These are phyloP conservation scores for Myotis lucifugus DNA, from an alignment of 2,113 vertebrate species.

Conservation along the genomic window DNA sequence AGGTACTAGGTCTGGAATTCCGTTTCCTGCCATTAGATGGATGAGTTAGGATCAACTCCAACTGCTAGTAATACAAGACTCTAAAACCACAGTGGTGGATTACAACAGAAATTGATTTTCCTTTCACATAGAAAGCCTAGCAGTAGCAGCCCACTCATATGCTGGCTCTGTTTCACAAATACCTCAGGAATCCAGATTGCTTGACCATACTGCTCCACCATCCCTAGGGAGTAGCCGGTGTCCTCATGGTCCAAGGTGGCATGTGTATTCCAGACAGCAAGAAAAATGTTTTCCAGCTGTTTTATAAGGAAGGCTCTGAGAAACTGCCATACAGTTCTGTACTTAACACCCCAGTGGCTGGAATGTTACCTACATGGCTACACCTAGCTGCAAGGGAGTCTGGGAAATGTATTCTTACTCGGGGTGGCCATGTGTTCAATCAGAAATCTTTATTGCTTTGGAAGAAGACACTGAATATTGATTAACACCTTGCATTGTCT, in stretches of 20 bases:
- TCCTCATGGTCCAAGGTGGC: background rate
- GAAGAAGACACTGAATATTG: background rate
- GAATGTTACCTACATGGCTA: background rate
- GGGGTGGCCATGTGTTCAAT: background rate
- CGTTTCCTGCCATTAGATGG: background rate
- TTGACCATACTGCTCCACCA: background rate
- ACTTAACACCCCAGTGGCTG: background rate
- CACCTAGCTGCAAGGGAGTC: background rate
- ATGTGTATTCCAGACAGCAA: background rate
- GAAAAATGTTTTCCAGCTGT: background rate
- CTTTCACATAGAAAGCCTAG: background rate
- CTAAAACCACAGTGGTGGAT: background rate
- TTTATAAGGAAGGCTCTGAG: background rate
- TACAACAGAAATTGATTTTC: background rate
- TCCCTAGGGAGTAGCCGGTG: background rate
- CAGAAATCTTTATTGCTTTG: background rate
- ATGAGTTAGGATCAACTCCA: conserved; percentile 4
- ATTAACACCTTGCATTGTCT: background rate
- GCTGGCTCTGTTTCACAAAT: background rate
- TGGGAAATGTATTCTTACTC: background rate
- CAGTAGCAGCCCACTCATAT: background rate
- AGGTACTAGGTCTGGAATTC: background rate
- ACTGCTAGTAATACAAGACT: background rate
- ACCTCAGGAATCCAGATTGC: background rate
- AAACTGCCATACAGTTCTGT: background rate